Conservation (phyloP, 2,113 vertebrate genomes). For the Vanacampus margaritifer region DNA sequence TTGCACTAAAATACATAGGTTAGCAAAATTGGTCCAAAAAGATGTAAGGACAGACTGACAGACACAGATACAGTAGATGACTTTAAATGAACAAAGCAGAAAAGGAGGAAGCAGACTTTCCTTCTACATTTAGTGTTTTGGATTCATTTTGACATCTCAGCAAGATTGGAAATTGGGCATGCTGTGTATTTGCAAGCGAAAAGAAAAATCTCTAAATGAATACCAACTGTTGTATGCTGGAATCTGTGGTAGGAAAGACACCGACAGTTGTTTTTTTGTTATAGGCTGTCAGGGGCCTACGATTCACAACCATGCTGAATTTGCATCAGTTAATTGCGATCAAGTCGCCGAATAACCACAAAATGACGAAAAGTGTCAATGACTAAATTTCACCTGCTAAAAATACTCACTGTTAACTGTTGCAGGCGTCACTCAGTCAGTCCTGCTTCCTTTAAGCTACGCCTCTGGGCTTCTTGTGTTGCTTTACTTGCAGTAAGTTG, state of each 20-base stretch:
- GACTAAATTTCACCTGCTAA: slow-evolving; percentile 30
- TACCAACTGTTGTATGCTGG: slow-evolving; percentile 20
- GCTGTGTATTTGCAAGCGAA: slow-evolving; percentile 34
- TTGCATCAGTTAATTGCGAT: slow-evolving; percentile 39
- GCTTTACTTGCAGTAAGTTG: slow-evolving; percentile 25
- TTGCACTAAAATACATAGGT: background rate
- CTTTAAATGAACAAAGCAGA: slow-evolving; percentile 34
- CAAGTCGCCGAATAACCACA: slow-evolving; percentile 31
- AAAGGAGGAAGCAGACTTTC: slow-evolving; percentile 35
- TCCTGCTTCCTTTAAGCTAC: slow-evolving; percentile 12
- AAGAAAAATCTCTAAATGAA: slow-evolving; percentile 40
- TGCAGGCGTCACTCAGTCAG: slow-evolving; percentile 16
- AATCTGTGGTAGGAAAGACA: slow-evolving; percentile 20
- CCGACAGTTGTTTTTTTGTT: slow-evolving; percentile 42
- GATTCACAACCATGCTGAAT: slow-evolving; percentile 45
- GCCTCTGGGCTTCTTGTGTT: slow-evolving; percentile 6
- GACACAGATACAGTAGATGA: slow-evolving; percentile 26
- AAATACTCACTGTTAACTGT: slow-evolving; percentile 13
- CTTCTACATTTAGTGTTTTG: slow-evolving; percentile 22
- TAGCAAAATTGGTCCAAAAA: background rate
- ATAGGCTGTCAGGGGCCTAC: slow-evolving; percentile 23
- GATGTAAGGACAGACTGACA: background rate
- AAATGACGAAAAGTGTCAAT: slow-evolving; percentile 23
- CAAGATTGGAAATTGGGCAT: slow-evolving; percentile 54
- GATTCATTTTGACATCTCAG: slow-evolving; percentile 51